Conservation (phyloP, 1,140 invertebrate genomes). For the Lasaia peninsularis region DNA sequence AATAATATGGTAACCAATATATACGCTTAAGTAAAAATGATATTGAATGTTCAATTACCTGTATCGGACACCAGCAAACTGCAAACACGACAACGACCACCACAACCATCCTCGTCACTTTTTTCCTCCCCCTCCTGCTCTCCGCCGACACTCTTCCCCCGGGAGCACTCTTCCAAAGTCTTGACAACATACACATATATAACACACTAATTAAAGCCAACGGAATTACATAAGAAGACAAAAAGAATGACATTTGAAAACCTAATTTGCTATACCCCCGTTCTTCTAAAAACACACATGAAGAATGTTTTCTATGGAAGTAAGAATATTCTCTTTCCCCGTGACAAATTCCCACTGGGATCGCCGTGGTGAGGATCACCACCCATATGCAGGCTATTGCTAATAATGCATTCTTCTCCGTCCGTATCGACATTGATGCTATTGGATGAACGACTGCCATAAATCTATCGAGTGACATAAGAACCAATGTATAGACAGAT, state of each 20-base stretch:
- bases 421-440: constrained; percentile 91
- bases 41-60: too few species aligned
- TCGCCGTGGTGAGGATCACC: constrained; percentile 85
- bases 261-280: constrained; percentile 83
- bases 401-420: constrained; percentile 87
- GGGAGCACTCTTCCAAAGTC: constrained; percentile 91
- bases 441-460: constrained; percentile 97
- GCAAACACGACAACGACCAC: constrained; percentile 97
- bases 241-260: constrained; percentile 89
- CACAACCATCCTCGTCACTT: constrained; percentile 95
- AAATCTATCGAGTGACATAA: constrained; percentile 97
- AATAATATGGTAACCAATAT: too few species aligned
- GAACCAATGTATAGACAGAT: constrained; percentile 94
- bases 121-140: constrained; percentile 88
- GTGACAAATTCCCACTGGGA: constrained; percentile 88
- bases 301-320: constrained; percentile 79
- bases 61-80: constrained; percentile 96
- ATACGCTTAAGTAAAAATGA: too few species aligned
- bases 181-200: constrained; percentile 93
- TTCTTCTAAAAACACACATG: constrained; percentile 82
- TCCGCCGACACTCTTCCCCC: constrained; percentile 83
- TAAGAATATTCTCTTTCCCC: constrained; percentile 84
- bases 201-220: constrained; percentile 91
- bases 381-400: constrained; percentile 91
- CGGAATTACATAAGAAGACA: constrained; percentile 91